phyloP scores from a whole-genome alignment of 2,113 vertebrate species.

The Mesembrinibis cayennensis region DNA sequence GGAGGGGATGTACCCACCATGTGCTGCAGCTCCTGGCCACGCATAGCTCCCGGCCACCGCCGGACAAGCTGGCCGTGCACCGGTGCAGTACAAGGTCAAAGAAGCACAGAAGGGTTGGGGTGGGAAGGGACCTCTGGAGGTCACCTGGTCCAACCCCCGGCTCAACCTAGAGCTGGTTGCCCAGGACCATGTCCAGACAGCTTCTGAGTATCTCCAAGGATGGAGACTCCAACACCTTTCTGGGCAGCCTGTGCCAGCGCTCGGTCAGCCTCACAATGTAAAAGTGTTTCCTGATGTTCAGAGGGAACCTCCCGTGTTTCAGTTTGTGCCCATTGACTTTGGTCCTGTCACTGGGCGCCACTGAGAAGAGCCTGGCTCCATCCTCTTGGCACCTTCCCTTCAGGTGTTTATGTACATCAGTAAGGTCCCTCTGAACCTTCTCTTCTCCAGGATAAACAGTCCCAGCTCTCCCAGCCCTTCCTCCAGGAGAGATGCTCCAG shows the following conservation, averaged over 20 bases:
- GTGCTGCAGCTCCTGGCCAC: background rate
- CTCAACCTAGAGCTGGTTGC: background rate
- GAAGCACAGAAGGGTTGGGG: background rate
- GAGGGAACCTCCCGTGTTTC: background rate
- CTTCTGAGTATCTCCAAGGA: background rate
- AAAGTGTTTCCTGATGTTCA: background rate
- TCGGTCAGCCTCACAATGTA: background rate
- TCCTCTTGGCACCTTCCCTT: background rate
- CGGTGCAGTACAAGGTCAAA: fast-evolving
- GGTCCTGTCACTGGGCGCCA: background rate
- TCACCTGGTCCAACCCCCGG: background rate
- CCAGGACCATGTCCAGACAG: background rate
- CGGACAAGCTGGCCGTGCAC: fast-evolving
- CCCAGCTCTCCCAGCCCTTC: background rate
- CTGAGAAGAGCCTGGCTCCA: background rate
- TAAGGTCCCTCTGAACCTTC: background rate
- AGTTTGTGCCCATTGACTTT: background rate
- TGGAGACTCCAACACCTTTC: background rate
- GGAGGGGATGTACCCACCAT: background rate
- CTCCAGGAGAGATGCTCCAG: background rate
- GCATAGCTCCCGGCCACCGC: fast-evolving
- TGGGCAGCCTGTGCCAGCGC: background rate
- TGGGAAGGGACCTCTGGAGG: background rate
- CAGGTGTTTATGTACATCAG: background rate
- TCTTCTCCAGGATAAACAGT: background rate